Conservation (phyloP, 2,888 invertebrate genomes). For the Hypsopygia costalis region DNA sequence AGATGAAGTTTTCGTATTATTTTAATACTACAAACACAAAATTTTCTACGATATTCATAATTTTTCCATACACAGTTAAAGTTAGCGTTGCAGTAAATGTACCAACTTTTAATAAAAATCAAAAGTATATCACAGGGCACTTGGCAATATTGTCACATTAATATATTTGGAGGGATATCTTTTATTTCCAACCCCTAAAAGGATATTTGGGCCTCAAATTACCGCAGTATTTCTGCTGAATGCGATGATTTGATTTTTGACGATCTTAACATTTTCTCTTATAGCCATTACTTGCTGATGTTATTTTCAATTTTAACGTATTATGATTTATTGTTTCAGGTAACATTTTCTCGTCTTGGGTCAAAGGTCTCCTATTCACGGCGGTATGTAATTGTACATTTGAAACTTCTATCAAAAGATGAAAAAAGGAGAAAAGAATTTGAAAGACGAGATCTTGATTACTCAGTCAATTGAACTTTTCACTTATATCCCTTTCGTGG, state of each 20-base stretch:
- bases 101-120: slow-evolving; percentile 1
- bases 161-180: neutral
- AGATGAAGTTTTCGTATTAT: too few relatives aligned
- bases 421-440: too few relatives aligned
- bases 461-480: too few relatives aligned
- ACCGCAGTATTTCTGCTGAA: neutral
- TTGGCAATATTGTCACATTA: neutral
- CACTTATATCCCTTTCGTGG: too few relatives aligned
- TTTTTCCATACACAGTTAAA: too few relatives aligned
- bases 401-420: too few relatives aligned
- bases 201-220: neutral
- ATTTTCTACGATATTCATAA: too few relatives aligned
- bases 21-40: too few relatives aligned
- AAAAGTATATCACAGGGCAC: neutral
- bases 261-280: neutral
- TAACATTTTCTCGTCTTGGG: too few relatives aligned
- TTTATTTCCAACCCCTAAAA: neutral
- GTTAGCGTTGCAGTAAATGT: neutral
- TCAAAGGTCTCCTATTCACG: too few relatives aligned
- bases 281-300: neutral
- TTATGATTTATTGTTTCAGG: neutral
- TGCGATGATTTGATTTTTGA: neutral
- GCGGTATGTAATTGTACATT: too few relatives aligned
- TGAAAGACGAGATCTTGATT: too few relatives aligned
- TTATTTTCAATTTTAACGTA: neutral